phyloP scores from a whole-genome alignment of 2,113 vertebrate species.

The Ageneiosus marmoratus region DNA sequence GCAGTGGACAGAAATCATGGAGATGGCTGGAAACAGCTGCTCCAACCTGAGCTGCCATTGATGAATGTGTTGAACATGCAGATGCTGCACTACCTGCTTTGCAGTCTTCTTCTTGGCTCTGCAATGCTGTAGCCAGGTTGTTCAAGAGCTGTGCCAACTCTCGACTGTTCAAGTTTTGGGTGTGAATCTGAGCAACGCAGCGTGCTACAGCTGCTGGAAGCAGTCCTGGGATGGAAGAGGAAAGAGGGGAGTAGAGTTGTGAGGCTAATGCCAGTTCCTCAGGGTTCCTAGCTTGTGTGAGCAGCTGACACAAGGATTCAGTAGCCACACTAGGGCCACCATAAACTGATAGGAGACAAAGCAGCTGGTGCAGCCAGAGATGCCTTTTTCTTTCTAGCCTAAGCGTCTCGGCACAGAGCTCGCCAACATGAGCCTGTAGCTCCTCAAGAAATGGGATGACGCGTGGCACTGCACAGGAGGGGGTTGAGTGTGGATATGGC shows the following conservation, averaged over 20 bases:
- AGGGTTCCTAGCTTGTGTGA: slow-evolving; percentile 79
- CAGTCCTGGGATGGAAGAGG: slow-evolving; percentile 80
- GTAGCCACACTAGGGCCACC: slow-evolving; percentile 82
- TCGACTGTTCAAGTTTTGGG: slow-evolving; percentile 74
- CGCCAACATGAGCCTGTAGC: slow-evolving; percentile 77
- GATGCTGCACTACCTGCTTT: slow-evolving; percentile 42
- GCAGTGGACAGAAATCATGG: slow-evolving; percentile 82
- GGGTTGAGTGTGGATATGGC: slow-evolving; percentile 55
- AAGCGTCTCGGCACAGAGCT: slow-evolving; percentile 84
- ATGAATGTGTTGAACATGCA: slow-evolving; percentile 59
- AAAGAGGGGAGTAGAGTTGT: slow-evolving; percentile 83
- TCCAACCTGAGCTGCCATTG: slow-evolving; percentile 78
- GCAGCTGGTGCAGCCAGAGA: slow-evolving; percentile 89
- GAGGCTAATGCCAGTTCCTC: slow-evolving; percentile 87
- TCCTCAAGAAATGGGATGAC: slow-evolving; percentile 87
- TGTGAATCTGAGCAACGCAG: slow-evolving; percentile 84
- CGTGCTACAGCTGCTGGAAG: slow-evolving; percentile 77
- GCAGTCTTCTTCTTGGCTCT: slow-evolving; percentile 75
- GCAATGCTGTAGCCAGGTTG: slow-evolving; percentile 80
- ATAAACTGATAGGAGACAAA: slow-evolving; percentile 84
- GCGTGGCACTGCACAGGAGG: slow-evolving; percentile 65
- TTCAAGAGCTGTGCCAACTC: slow-evolving; percentile 78
- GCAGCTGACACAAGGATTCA: slow-evolving; percentile 84
- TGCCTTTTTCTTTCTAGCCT: slow-evolving; percentile 85
- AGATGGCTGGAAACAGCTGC: slow-evolving; percentile 77